Evolutionary conservation across 2,888 invertebrate species (phyloP), one percentile per base, ranked within the genome.

Genomic region (Lochmaea capreae): DNA sequence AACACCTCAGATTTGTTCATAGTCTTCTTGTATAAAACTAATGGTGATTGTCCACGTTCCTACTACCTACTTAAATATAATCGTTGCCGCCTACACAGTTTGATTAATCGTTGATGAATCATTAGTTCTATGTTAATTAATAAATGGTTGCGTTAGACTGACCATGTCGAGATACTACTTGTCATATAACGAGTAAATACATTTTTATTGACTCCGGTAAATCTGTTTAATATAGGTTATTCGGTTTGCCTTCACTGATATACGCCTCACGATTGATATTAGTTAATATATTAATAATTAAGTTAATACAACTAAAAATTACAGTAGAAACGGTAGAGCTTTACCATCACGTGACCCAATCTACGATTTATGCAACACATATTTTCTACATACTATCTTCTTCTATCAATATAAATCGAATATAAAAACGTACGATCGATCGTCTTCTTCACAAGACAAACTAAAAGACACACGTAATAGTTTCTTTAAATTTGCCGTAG

Each of bases 21-120:
- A 14, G 46, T 14, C 11, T 1, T 46, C 46, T 14, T 46, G 46
- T 46, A 46, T 46, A 14, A 46, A 46, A 12, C 46, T 46, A 46
- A 46, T 46, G 4, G 46, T 14, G 14, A 12, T 42, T 42, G 4
- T 42, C 8, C 42, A 42, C 42, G 4, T 3, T 52, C n/a, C 6
- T 52, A 5, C 52, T 54, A 16, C 54, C 54, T 54, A 54, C 54
- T 18, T n/a, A n/a, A n/a, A n/a, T n/a, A 54, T 18, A 10, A 16
- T 18, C 10, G 10, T 18, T 18, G 18, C 18, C 54, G 54, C 54
- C 18, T 54, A 10, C 18, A 18, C 18, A 54, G 54, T 54, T 54
- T 54, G 54, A 54, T 54, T 54, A 16, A 54, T 54, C 54, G 54
- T 16, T 18, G n/a, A 54, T 54, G 54, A 54, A 54, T 54, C 54